Evolutionary conservation across 2,113 vertebrate genomes (phyloP).

Genomic region (Nyctereutes procyonoides): DNA sequence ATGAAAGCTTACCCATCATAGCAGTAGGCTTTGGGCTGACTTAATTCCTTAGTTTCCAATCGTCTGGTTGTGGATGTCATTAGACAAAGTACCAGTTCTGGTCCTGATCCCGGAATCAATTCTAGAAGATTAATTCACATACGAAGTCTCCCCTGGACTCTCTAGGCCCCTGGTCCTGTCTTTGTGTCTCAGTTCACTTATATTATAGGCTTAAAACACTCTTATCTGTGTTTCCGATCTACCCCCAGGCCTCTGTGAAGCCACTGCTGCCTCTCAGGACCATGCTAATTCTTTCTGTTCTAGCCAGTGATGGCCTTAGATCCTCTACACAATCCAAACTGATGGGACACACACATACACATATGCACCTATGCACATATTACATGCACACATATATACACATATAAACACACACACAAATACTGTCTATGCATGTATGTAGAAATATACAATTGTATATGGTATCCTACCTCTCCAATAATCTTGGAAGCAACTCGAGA

Average conservation of each 20-base stretch:
- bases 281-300: background rate
- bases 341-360: fast-evolving
- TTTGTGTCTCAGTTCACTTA: background rate
- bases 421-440: background rate
- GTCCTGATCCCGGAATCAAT: background rate
- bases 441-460: background rate
- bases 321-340: background rate
- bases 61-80: background rate
- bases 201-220: background rate
- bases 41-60: background rate
- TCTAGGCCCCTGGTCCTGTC: background rate
- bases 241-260: background rate
- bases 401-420: background rate
- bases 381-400: background rate
- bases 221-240: background rate
- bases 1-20: background rate
- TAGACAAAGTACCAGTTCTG: background rate
- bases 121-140: background rate
- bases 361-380: background rate
- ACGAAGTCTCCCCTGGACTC: background rate
- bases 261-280: background rate
- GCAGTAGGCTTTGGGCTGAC: fast-evolving
- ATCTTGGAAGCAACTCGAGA: background rate
- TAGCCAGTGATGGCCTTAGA: background rate
- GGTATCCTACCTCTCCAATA: background rate